Base-by-base conservation (phyloP, 2,113 vertebrate genomes). In the Cervus canadensis region DNA sequence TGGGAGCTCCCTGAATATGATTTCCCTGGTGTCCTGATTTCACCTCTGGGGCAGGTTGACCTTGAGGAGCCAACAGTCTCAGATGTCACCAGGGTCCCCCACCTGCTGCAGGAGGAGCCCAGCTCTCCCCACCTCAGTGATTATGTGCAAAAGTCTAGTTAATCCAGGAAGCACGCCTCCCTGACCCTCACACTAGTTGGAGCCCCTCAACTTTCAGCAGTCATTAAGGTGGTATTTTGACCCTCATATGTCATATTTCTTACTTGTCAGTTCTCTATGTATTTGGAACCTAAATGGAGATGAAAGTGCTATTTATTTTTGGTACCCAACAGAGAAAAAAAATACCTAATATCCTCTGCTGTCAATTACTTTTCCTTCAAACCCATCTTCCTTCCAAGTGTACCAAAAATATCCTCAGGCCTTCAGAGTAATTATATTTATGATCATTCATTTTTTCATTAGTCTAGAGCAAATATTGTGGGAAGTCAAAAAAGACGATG, bases 391-490 rank as follows among this genome's bases (percentile, higher is more conserved):
- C 84, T 97, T 98, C 97, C 96, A 97, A 98, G 79, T 92, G 1
- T 87, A 97, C 98, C 97, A 97, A 97, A 98, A 98, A 98, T 98
- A 98, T 67, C 97, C 97, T 92, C 91, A 88, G 94, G 87, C 78
- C 79, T 97, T 97, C 95, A 95, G 97, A 90, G 97, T 97, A 98
- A 98, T 98, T 98, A 97, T 96, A 97, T 98, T 98, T 98, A 98
- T 96, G 98, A 98, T 98, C 98, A 98, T 97, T 98, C 97, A 98
- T 98, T 98, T 98, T 98, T 98, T 98, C 97, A 98, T 98, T 98
- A 98, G 98, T 85, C 98, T 96, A 98, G 91, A 97, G 98, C 98
- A 98, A 98, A 98, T 98, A 98, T 97, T 98, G 98, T 97, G 98
- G 97, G 98, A 98, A 97, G 86, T 95, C 90, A 93, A 97, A 96